phyloP scores from a whole-genome alignment of 2,797 vertebrate species.

The Apogon talboti region DNA sequence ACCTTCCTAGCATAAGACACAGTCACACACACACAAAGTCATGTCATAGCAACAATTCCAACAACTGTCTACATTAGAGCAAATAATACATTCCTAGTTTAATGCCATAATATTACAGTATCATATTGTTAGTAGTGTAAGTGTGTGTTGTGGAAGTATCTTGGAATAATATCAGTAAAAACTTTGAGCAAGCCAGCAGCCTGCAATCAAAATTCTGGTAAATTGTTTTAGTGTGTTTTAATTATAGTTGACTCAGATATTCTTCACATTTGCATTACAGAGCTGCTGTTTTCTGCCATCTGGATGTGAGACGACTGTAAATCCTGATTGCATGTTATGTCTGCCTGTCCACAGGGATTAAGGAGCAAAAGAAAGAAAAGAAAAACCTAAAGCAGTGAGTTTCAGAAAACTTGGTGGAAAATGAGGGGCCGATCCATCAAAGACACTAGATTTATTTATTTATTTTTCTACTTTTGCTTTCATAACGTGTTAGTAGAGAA shows the following conservation, averaged over 20 bases:
- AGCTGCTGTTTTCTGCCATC: conserved; percentile 12
- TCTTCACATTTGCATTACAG: conserved; percentile 1
- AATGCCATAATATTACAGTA: neutral
- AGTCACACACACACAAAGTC: neutral
- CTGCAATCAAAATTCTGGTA: conserved; percentile 12
- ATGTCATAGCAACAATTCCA: conserved; percentile 1
- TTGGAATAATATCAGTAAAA: conserved; percentile 17
- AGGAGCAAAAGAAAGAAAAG: too few species aligned
- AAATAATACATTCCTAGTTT: conserved; percentile 10
- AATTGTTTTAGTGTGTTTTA: too few species aligned
- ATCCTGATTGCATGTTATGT: neutral
- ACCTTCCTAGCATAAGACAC: conserved; percentile 8
- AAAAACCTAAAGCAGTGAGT: too few species aligned
- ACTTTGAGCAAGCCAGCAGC: neutral
- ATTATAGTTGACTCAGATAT: neutral
- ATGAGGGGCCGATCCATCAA: too few species aligned
- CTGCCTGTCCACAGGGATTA: too few species aligned
- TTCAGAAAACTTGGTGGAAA: too few species aligned
- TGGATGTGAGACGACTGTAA: neutral
- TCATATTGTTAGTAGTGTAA: neutral
- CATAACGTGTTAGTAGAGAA: too few species aligned
- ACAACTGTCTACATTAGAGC: conserved; percentile 1
- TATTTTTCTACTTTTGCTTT: too few species aligned
- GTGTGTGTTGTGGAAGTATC: neutral
- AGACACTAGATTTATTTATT: too few species aligned